Base-by-base conservation (phyloP, 2,888 invertebrate species). In the Plagiodera versicolora region DNA sequence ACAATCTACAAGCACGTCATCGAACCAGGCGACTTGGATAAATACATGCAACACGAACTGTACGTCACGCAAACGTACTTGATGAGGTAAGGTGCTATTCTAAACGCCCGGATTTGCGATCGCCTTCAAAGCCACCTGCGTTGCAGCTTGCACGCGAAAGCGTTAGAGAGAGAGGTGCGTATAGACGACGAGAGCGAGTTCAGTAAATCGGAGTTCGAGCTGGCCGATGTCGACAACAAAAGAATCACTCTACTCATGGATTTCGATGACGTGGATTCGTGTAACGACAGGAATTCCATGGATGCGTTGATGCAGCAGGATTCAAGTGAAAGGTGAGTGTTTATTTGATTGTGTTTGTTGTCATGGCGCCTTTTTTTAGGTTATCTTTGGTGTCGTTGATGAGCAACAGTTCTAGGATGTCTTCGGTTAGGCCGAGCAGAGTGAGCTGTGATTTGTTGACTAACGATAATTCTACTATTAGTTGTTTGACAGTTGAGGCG, bases 1-100 rank as follows among this genome's bases (percentile, higher is more conserved):
- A 62, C 60, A 53, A 72, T 70, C 65, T 75, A 72, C 44, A 67
- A 69, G 35, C 45, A 67, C 47, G 68, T 75, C 9, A 75, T 75
- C 9, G 52, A 58, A 10, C 47, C 54, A n/a, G 67, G 67, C 35
- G 10, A 53, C 16, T 56, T 73, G 14, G 71, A 72, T 18, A 70
- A 66, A 45, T 67, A 67, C 20, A 76, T 77, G 67, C 76, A 77
- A 18, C 77, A 75, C 55, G 77, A 79, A 64, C 61, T 80, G 11
- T 79, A 77, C 58, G 72, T 78, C 46, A 72, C 76, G 60, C 79
- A 80, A 61, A 77, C 78, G 0, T 74, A 73, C 55, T 64, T 79
- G 24, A 65, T 80, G 32, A 78, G 77, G 77, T 78, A 75, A 69
- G 24, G 6, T 24, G 6, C 6, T 24, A 6, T 24, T 24, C 24